Evolutionary conservation across 1,140 invertebrate species (phyloP), one percentile per base, ranked within the genome.

Genomic region (Diorhabda sublineata): DNA sequence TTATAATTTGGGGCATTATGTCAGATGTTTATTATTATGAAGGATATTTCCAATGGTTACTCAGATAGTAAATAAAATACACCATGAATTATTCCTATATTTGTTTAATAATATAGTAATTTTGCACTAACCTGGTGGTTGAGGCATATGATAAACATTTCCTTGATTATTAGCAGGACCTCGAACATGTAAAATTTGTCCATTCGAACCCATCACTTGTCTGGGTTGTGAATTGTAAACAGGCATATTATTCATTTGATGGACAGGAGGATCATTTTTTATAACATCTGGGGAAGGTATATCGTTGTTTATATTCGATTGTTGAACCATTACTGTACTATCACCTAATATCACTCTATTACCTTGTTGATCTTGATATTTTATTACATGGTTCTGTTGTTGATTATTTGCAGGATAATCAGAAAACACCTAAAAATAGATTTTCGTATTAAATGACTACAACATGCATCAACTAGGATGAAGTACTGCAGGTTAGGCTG

Each of bases 111-210:
- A 26, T 26, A 26, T 26, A 26, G 26, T 26, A 26, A 26, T 26
- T 26, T 26, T 26, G 26, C 26, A 52, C 47, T 8, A 8, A 52
- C 47, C 47, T 8, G 47, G 6, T 8, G 47, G 47, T 8, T 52
- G 47, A 8, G 47, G 6, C 47, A 52, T 52, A 52, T 60, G 58
- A 60, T 60, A 42, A 6, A 26, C 11, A 26, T 60, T 11, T 60
- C 3, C 11, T 60, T 60, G 58, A 52, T 52, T 52, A 52, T 52
- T 52, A 8, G 47, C 6, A 2, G 6, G 6, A 52, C 47, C n/a
- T 52, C 86, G 85, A 3, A 87, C 81, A 11, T 84, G 85, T 45
- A 87, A 85, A 47, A 87, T 82, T 79, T 86, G 85, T 26, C 85
- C 85, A 69, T 85, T 85, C 0, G 84, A 83, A 3, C 84, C 84